These are phyloP conservation scores for Ophioninae sp. DNA, from an alignment of 2,888 invertebrate species.

Conservation along the genomic window DNA sequence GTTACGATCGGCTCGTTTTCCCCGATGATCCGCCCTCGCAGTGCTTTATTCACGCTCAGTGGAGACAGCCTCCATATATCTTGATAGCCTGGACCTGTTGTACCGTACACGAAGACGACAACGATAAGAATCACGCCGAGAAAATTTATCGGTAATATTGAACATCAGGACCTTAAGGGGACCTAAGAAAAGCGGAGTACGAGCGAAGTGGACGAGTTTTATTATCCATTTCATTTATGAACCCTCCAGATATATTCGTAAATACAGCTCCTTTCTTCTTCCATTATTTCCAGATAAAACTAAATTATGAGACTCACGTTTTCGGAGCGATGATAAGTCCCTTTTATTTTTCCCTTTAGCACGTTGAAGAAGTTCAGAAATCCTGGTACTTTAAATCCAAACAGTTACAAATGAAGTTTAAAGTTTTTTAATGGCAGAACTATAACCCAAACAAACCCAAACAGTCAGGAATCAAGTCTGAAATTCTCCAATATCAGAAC, in stretches of 20 bases:
- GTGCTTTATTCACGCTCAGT: slow-evolving; percentile 44
- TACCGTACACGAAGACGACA: slow-evolving; percentile 20
- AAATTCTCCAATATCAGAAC: too few relatives aligned
- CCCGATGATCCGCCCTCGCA: slow-evolving; percentile 48
- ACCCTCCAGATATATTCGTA: slow-evolving; percentile 8
- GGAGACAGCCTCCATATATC: slow-evolving; percentile 31
- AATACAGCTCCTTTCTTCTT: slow-evolving; percentile 4
- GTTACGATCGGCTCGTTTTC: slow-evolving; percentile 45
- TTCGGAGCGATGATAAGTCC: neutral
- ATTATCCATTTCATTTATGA: slow-evolving; percentile 29
- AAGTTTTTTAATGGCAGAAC: too few relatives aligned
- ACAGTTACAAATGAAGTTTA: too few relatives aligned
- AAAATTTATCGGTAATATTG: slow-evolving; percentile 50
- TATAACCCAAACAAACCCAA: too few relatives aligned
- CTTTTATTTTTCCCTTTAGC: neutral
- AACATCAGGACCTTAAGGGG: slow-evolving; percentile 13
- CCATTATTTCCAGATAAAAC: neutral
- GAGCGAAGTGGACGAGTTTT: slow-evolving; percentile 12
- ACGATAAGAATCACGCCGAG: slow-evolving; percentile 51
- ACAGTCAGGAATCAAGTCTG: too few relatives aligned
- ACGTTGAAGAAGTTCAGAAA: neutral
- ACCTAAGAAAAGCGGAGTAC: slow-evolving; percentile 9
- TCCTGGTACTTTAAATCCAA: neutral
- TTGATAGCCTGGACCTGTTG: slow-evolving; percentile 36
- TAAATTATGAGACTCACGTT: neutral